phyloP scores from a whole-genome alignment of 2,797 vertebrate genomes.

The Xenopus petersii region DNA sequence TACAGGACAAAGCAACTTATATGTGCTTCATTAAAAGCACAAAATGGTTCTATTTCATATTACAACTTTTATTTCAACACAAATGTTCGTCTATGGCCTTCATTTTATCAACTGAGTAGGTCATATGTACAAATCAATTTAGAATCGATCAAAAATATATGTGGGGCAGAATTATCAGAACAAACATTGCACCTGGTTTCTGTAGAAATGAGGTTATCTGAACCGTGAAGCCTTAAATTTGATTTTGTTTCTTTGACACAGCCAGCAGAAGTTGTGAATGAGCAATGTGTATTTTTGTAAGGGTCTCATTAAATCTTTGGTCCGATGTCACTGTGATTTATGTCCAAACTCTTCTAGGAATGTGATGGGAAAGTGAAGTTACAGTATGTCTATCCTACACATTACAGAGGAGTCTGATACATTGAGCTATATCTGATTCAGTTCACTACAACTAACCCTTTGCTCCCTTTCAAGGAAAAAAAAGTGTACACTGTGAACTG shows the following conservation, averaged over 20 bases:
- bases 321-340: conserved; percentile 11
- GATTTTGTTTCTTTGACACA: neutral
- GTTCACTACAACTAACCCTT: no score
- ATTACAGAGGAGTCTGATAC: neutral
- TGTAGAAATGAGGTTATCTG: neutral
- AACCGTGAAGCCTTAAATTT: neutral
- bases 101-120: neutral
- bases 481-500: no score
- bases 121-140: conserved; percentile 11
- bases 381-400: neutral
- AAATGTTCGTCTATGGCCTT: neutral
- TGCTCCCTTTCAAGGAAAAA: no score
- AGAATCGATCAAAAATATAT: conserved; percentile 3
- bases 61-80: neutral
- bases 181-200: conserved; percentile 5
- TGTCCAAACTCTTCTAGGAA: neutral
- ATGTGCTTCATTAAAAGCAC: no score
- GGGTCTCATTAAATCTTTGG: neutral
- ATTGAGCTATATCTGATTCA: no score
- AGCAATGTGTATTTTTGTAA: conserved; percentile 4
- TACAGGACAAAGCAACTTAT: no score
- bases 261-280: neutral
- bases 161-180: neutral
- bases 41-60: no score
- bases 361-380: neutral